phyloP scores from a whole-genome alignment of 2,797 vertebrate species.

The Lagothrix lagotricha region DNA sequence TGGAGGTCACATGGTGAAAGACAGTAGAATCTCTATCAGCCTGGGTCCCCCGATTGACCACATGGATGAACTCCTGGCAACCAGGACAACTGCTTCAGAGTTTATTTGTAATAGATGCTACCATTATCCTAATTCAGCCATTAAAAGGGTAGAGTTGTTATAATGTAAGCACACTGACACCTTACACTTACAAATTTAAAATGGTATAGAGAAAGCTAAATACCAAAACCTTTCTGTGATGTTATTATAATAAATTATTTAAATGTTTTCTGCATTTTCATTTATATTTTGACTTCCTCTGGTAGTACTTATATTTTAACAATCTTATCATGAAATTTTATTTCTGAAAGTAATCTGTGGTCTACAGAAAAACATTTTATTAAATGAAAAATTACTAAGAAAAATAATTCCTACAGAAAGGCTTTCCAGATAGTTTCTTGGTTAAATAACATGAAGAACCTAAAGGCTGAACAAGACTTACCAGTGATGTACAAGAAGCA shows the following conservation, averaged over 20 bases:
- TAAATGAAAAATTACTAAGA: slow-evolving; percentile 11
- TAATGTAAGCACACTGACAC: slow-evolving; percentile 4
- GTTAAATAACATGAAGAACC: neutral
- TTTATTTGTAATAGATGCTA: slow-evolving; percentile 24
- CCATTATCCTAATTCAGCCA: neutral
- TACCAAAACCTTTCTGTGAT: slow-evolving; percentile 31
- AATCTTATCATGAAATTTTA: neutral
- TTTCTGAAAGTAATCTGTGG: slow-evolving; percentile 45
- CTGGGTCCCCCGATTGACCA: neutral
- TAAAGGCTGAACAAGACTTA: slow-evolving; percentile 82
- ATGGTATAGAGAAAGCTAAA: slow-evolving; percentile 27
- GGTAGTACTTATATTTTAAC: slow-evolving; percentile 35
- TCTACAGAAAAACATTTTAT: slow-evolving; percentile 40
- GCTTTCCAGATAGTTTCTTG: slow-evolving; percentile 30
- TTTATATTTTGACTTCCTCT: slow-evolving; percentile 23
- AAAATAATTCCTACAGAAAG: neutral
- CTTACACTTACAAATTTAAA: slow-evolving; percentile 34
- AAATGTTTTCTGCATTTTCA: slow-evolving; percentile 46
- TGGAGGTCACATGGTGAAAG: neutral
- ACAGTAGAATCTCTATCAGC: neutral
- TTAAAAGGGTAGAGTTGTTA: neutral
- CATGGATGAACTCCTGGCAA: neutral
- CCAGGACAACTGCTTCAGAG: neutral
- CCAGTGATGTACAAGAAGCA: slow-evolving; percentile 96
- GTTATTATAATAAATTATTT: slow-evolving; percentile 5